Evolutionary conservation across 2,113 vertebrate species (phyloP), one percentile per base, ranked within the genome.

Genomic region (Rafetus swinhoei): DNA sequence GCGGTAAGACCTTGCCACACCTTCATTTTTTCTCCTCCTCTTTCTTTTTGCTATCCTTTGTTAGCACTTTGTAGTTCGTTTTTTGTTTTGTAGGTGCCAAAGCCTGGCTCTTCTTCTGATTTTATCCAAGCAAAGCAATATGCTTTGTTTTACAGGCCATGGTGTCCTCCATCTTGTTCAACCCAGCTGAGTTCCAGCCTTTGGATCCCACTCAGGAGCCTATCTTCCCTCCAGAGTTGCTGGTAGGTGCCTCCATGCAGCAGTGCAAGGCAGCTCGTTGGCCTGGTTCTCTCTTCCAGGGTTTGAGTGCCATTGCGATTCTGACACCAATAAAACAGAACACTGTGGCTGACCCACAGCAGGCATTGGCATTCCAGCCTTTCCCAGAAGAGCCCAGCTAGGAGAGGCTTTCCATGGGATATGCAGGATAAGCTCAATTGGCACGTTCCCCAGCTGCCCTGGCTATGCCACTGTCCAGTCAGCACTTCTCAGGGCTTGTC

Each of bases 141-240:
- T 88, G 22, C 24, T 84, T 93, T 94, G 27, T 93, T 25, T 82
- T 72, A 10, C 32, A 99, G 98, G 89, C 29, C 59, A 93, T 86
- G 85, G 92, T 93, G 72, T 97, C 98, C 9, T 90, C 97, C 83
- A 96, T 94, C 79, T 93, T 99, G 29, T 99, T 98, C 93, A 97
- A 98, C 52, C 72, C 98, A 2, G 98, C 98, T 9, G 98, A 99
- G 55, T 99, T 99, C 89, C 97, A 87, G n/a, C 99, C 99, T 6
- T 57, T 99, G 94, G 99, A 99, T 93, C 98, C 99, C 3, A 99
- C 99, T 0, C 99, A 99, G 94, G 99, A 99, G 76, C 98, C 99
- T 32, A 99, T 99, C 95, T 99, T 99, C 81, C 99, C 99, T 25
- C 99, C 99, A 35, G 99, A 99, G 77, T 97, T 99, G 90, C 97